Evolutionary conservation across 2,797 vertebrate genomes (phyloP), one percentile per base, ranked within the genome.

Genomic region (Catostomus latipinnis): DNA sequence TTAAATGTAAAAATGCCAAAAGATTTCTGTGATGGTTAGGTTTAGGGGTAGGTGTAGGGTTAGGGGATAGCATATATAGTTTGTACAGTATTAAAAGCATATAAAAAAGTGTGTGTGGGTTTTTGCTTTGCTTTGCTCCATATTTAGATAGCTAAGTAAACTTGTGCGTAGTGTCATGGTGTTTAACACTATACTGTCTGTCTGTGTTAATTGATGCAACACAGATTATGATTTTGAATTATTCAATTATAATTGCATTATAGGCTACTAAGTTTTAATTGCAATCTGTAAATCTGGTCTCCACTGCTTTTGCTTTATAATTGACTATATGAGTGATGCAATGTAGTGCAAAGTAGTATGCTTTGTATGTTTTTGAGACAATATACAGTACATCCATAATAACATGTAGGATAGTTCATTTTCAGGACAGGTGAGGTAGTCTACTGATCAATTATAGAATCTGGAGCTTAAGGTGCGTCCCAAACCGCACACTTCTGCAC

Each of bases 361-460:
- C 50, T 74, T 43, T 61, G 71, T 62, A 52, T 34, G 34, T 34
- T 34, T 34, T 34, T 34, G 34, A 34, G 34, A 34, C 34, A 34
- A 34, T 34, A 34, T 34, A 34, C 34, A 34, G 4, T 77, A 43
- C 69, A 46, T 69, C 48, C 22, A 61, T 70, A 70, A 70, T 54
- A 61, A 22, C 11, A 1, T 54, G 49, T 62, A 71, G 57, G 57
- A 71, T 54, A 62, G 65, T 73, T 58, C 0, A 6, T 60, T 60
- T 69, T 34, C 54, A 54, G 18, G 72, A 76, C 45, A 71, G 56
- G 43, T 54, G 53, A 71, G 34, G 46, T 46, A 65, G 43, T 65
- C 7, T 65, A 65, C 46, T 8, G 62, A 67, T 66, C 16, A 5
- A 66, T 12, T n/a, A 53, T 11, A 3, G 60, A 18, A 62, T 75